These are phyloP conservation scores for Drosophila orena DNA, from an alignment of 1,140 invertebrate species.

Conservation along the genomic window DNA sequence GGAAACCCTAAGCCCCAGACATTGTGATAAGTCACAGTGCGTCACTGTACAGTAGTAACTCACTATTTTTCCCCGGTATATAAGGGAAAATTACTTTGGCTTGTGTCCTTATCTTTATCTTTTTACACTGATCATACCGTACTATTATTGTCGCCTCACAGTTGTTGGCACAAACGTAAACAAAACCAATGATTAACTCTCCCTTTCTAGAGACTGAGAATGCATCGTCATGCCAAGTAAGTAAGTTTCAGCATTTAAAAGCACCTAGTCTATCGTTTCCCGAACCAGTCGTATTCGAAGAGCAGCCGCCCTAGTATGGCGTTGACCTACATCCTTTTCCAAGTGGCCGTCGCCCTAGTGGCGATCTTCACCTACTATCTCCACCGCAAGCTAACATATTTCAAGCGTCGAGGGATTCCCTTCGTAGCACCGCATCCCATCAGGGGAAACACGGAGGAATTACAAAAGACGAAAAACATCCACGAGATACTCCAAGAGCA, in stretches of 20 bases:
- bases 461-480: conserved; percentile 5
- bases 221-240: conserved; percentile 20
- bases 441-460: conserved; percentile 63
- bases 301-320: conserved; percentile 16
- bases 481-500: conserved; percentile 32
- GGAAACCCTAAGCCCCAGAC: not conserved
- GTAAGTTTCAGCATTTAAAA: conserved; percentile 21
- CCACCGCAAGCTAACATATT: conserved; percentile 47
- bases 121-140: not conserved
- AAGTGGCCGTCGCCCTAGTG: conserved; percentile 35
- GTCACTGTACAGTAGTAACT: not conserved
- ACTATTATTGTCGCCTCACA: conserved; percentile 4
- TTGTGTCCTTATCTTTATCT: not conserved
- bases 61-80: too few relatives aligned
- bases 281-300: not conserved
- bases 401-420: conserved; percentile 78
- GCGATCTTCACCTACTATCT: conserved; percentile 26
- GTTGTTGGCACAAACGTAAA: conserved; percentile 22
- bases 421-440: conserved; percentile 65
- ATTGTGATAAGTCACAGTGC: not conserved
- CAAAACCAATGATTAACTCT: conserved; percentile 21
- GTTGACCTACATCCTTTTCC: conserved; percentile 41
- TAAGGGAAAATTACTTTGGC: too few relatives aligned
- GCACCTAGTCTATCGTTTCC: not conserved
- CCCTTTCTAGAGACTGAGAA: not conserved